Base-by-base conservation (phyloP, 2,113 vertebrate species). In the Poeciliopsis turrubarensis region DNA sequence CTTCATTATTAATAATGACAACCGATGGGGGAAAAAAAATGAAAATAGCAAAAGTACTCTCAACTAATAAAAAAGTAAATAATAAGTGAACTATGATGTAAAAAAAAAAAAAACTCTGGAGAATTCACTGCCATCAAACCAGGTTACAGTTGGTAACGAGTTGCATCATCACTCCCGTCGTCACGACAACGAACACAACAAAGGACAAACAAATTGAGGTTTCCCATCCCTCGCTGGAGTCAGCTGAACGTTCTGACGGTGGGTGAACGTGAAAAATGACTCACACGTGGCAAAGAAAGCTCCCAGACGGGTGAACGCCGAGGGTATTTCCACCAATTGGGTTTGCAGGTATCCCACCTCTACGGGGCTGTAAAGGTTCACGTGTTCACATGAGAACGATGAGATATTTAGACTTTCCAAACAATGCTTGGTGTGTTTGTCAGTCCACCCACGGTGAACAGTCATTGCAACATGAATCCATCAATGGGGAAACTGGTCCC, bases 341-440 rank as follows among this genome's bases (percentile, higher is more conserved):
- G 10, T 27, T 65, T 11, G 19, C 27, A 10, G 11, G 1, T 66
- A 66, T 60, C 44, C 63, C 72, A 29, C 2, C 31, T 68, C 6
- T 0, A 37, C 10, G 34, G 17, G 17, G 6, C 3, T 34, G 26
- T 60, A 87, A 86, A 90, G 85, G 85, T 86, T 65, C 68, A 72
- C 17, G 41, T 67, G 81, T 89, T 89, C 81, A 78, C 80, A 79
- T 83, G 82, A 84, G 78, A 86, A 60, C 26, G 10, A 65, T 64
- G 79, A 79, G 17, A 73, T 72, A 15, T 69, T 87, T 65, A 88
- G 61, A 85, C 69, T 85, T 88, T 88, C 86, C 88, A 72, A 65
- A 65, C 54, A 51, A 54, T 67, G 80, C 73, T 80, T 3, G 1
- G 2, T 39, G 34, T 72, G 9, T 79, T 68, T 68, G 44, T 19